phyloP scores from a whole-genome alignment of 2,797 vertebrate genomes.

The Vultur gryphus region DNA sequence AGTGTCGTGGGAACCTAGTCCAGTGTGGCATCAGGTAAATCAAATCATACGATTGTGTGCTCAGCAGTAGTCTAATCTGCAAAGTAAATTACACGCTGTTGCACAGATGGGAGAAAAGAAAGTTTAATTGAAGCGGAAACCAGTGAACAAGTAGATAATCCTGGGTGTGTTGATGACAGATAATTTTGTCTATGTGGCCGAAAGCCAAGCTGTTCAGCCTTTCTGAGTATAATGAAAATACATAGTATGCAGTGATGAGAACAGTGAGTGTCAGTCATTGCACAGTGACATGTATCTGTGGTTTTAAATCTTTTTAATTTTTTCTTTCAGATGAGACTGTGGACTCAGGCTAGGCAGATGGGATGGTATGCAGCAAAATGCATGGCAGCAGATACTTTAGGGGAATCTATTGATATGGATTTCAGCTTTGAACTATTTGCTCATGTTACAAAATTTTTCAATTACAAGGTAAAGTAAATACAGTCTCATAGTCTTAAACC shows the following conservation, averaged over 20 bases:
- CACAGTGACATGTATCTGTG: fast-evolving
- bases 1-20: conserved; percentile 84
- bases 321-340: conserved; percentile 88
- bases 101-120: not conserved
- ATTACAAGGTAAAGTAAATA: conserved; percentile 86
- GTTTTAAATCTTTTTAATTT: not conserved
- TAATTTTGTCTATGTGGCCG: not conserved
- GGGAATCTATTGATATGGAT: conserved; percentile 84
- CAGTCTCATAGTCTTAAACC: not conserved
- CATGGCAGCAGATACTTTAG: conserved; percentile 80
- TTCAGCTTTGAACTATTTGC: conserved; percentile 99
- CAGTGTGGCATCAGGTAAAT: conserved; percentile 90
- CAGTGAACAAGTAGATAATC: not conserved
- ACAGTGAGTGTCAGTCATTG: fast-evolving
- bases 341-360: conserved; percentile 98
- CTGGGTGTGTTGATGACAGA: not conserved
- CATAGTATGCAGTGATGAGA: fast-evolving
- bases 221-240: not conserved
- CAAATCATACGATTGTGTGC: fast-evolving
- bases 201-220: not conserved
- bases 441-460: conserved; percentile 95
- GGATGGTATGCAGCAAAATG: conserved; percentile 91
- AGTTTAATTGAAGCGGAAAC: not conserved
- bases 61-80: not conserved
- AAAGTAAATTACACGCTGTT: not conserved